These are phyloP conservation scores for Athene noctua DNA, from an alignment of 2,113 vertebrate genomes.

Conservation along the genomic window DNA sequence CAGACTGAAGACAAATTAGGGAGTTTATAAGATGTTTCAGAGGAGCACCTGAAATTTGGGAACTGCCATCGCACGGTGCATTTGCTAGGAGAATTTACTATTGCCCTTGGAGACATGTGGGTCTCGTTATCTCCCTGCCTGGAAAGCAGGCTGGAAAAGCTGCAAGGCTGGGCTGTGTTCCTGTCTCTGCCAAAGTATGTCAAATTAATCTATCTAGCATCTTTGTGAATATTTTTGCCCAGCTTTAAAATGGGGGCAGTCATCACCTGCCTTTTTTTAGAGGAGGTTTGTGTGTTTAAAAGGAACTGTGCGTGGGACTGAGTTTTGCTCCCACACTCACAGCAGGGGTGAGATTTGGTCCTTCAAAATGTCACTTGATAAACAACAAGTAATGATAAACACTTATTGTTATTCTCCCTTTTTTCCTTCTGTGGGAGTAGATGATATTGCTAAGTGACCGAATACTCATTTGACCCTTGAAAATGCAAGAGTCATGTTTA, in stretches of 20 bases:
- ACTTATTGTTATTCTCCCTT: background rate
- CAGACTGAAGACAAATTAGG: background rate
- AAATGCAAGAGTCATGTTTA: constrained; percentile 34
- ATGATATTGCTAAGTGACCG: constrained; percentile 22
- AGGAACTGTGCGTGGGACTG: background rate
- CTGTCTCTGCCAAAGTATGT: background rate
- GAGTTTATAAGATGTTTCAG: background rate
- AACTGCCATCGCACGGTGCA: rapidly evolving
- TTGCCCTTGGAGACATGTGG: background rate
- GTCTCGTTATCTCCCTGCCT: background rate
- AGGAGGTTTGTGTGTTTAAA: background rate
- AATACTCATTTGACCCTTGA: constrained; percentile 38
- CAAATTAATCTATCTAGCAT: background rate
- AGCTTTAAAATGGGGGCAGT: background rate
- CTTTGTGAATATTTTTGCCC: background rate
- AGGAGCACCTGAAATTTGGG: background rate
- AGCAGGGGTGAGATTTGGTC: background rate
- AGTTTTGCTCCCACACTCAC: background rate
- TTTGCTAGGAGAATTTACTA: background rate
- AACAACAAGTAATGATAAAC: background rate
- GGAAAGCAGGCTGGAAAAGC: background rate
- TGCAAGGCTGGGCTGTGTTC: background rate
- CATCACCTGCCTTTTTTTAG: background rate
- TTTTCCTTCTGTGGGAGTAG: background rate
- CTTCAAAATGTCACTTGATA: background rate